Conservation (phyloP, 2,113 vertebrate genomes). For the Salminus brasiliensis region DNA sequence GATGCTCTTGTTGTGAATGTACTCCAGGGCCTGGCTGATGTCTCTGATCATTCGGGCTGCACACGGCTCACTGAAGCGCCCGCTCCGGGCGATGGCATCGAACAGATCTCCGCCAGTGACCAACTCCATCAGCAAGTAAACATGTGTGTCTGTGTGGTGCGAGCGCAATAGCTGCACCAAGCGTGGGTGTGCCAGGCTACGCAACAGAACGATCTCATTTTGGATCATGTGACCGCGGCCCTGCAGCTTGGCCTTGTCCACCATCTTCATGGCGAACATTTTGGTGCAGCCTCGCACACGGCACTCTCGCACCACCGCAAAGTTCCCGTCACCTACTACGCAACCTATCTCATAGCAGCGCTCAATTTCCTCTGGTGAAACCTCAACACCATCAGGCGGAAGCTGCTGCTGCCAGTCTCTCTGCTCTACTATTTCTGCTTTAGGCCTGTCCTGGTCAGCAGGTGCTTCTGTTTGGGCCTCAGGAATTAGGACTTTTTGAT, state of each 20-base stretch:
- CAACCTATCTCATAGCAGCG: slow-evolving; percentile 85
- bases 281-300: slow-evolving; percentile 71
- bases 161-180: slow-evolving; percentile 88
- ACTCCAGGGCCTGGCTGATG: slow-evolving; percentile 87
- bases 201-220: slow-evolving; percentile 91
- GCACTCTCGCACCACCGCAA: slow-evolving; percentile 90
- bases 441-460: slow-evolving; percentile 33
- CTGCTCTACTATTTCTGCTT: slow-evolving; percentile 18
- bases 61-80: slow-evolving; percentile 86
- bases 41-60: slow-evolving; percentile 88
- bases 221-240: slow-evolving; percentile 95
- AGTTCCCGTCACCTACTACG: slow-evolving; percentile 93
- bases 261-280: slow-evolving; percentile 89
- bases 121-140: slow-evolving; percentile 92
- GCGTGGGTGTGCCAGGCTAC: slow-evolving; percentile 88
- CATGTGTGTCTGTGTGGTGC: slow-evolving; percentile 85
- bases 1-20: slow-evolving; percentile 90
- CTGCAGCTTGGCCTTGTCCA: slow-evolving; percentile 88
- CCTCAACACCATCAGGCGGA: slow-evolving; percentile 47
- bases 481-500: not conserved
- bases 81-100: slow-evolving; percentile 88
- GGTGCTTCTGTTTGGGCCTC: slow-evolving; percentile 12
- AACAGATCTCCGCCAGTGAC: slow-evolving; percentile 93
- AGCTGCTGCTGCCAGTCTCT: slow-evolving; percentile 43
- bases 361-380: slow-evolving; percentile 75